A percentile compares a stretch with the other conserved stretches of the same genome.
These are phyloP conservation scores for Amiota minor DNA, from an alignment of 2,888 invertebrate species.

Conservation along the genomic window DNA sequence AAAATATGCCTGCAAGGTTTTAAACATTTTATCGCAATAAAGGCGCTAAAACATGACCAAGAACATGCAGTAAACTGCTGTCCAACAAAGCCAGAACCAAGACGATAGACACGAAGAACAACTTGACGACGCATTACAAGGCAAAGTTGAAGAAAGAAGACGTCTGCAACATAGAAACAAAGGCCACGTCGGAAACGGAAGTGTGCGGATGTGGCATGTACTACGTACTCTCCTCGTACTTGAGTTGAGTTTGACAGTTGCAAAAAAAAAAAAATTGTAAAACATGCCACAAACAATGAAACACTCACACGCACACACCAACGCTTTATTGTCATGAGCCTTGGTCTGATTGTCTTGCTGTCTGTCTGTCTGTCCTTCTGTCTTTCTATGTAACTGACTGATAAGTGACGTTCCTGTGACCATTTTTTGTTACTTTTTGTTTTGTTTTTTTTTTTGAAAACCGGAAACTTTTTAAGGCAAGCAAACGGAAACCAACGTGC, in stretches of 20 bases:
- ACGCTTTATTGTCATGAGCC: background rate
- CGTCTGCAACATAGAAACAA: background rate
- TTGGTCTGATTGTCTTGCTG: background rate
- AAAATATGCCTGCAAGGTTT: conserved; percentile 25
- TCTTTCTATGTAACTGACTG: conserved; percentile 54
- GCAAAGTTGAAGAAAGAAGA: background rate
- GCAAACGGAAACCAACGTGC: conserved; percentile 20
- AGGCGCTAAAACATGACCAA: conserved; percentile 21
- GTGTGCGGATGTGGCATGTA: conserved; percentile 1
- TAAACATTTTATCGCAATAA: conserved; percentile 24
- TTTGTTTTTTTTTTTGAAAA: conserved; percentile 51
- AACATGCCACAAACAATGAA: conserved; percentile 51
- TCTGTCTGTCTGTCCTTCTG: background rate
- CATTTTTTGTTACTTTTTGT: conserved; percentile 47
- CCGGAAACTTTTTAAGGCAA: conserved; percentile 24
- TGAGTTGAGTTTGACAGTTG: conserved; percentile 51
- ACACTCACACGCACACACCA: conserved; percentile 41
- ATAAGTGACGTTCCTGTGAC: conserved; percentile 61
- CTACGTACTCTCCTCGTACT: too few relatives aligned
- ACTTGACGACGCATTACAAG: background rate
- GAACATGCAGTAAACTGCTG: conserved; percentile 21
- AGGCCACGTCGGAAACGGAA: conserved; percentile 17
- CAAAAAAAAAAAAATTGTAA: conserved; percentile 63
- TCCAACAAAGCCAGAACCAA: conserved; percentile 13
- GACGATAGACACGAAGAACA: background rate